Percentiles rank a stretch among this genome's conserved stretches.
Evolutionary conservation across 2,113 vertebrate species (phyloP).

Genomic region (Anas platyrhynchos): DNA sequence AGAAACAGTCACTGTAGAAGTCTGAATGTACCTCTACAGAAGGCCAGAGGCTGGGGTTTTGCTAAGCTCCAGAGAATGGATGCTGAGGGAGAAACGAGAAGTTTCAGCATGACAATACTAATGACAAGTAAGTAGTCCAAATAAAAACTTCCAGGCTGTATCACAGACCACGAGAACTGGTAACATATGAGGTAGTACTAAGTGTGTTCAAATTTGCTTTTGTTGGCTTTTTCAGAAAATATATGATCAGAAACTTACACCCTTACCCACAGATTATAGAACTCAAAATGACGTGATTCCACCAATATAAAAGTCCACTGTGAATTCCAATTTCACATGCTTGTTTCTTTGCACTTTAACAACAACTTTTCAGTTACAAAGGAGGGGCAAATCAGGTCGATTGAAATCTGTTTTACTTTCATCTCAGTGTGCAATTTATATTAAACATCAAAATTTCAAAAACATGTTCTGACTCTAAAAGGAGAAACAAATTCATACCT

Average conservation of each 20-base stretch:
- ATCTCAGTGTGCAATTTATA: background rate
- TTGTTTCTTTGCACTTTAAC: background rate
- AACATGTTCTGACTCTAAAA: background rate
- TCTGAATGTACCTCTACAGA: background rate
- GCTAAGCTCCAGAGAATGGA: background rate
- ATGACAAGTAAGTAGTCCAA: background rate
- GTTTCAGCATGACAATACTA: background rate
- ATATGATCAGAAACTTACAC: rapidly evolving
- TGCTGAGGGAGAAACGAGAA: background rate
- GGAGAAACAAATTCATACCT: background rate
- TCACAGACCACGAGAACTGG: background rate
- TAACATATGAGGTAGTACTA: background rate
- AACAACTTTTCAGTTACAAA: background rate
- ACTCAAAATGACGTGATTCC: background rate
- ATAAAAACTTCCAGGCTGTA: background rate
- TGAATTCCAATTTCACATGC: background rate
- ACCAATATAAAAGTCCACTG: background rate
- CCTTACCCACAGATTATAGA: background rate
- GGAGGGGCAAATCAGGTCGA: background rate
- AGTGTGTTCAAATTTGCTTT: background rate
- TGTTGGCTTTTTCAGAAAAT: background rate
- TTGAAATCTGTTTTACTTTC: background rate
- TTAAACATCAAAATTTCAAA: background rate
- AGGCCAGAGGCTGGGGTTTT: background rate
- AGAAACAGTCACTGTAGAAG: background rate